Percentiles rank a stretch among this genome's conserved stretches.
Conservation (phyloP, 2,113 vertebrate genomes). For the Telmatochromis sp. region DNA sequence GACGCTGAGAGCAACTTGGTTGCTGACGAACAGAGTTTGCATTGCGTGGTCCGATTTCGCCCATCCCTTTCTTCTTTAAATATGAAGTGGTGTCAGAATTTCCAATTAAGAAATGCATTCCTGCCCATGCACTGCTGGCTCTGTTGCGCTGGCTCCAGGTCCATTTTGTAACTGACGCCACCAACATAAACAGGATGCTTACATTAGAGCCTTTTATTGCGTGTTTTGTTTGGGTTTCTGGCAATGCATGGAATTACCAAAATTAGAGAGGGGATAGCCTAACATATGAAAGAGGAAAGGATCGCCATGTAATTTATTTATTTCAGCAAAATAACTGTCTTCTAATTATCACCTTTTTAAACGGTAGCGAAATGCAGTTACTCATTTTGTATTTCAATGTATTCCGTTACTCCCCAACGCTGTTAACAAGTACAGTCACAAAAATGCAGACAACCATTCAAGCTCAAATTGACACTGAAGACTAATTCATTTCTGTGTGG, state of each 20-base stretch:
- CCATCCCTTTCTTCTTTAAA: not conserved
- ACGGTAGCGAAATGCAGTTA: not conserved
- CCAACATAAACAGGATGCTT: not conserved
- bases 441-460: not conserved
- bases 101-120: not conserved
- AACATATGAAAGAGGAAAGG: not conserved
- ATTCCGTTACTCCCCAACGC: rapidly evolving
- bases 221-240: not conserved
- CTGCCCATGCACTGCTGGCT: not conserved
- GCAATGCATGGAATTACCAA: not conserved
- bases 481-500: not conserved
- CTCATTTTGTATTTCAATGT: not conserved
- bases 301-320: rapidly evolving
- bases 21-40: not conserved
- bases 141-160: not conserved
- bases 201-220: not conserved
- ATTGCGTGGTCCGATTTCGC: not conserved
- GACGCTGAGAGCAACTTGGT: not conserved
- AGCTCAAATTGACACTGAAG: not conserved
- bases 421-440: not conserved
- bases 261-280: not conserved
- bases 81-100: not conserved
- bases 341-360: not conserved
- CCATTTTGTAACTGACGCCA: not conserved
- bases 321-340: not conserved